A percentile compares a stretch with the other conserved stretches of the same genome.
Evolutionary conservation across 2,113 vertebrate species (phyloP).

Genomic region (Dasyurus viverrinus): DNA sequence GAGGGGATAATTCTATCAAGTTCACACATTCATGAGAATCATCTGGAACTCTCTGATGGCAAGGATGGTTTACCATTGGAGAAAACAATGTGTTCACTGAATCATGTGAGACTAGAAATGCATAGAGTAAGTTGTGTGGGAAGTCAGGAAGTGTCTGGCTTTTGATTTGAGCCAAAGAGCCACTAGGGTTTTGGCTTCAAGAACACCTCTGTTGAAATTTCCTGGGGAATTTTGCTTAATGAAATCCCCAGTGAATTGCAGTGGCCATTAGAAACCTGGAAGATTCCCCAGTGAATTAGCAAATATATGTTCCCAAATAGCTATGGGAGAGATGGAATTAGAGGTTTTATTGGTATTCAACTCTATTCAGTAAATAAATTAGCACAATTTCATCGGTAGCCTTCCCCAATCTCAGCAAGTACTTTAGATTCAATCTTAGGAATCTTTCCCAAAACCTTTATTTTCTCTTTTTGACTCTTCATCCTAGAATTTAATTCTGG

Average conservation of each 20-base stretch:
- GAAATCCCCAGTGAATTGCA: conserved; percentile 70
- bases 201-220: conserved; percentile 74
- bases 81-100: not conserved
- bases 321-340: conserved; percentile 22
- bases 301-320: conserved; percentile 57
- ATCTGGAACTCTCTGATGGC: not conserved
- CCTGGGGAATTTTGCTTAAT: conserved; percentile 74
- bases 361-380: not conserved
- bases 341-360: not conserved
- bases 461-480: not conserved
- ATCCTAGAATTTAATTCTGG: not conserved
- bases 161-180: conserved; percentile 64
- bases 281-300: conserved; percentile 13
- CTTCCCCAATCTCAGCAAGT: not conserved
- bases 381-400: not conserved
- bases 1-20: not conserved
- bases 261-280: conserved; percentile 47
- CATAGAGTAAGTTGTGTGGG: conserved; percentile 41
- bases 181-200: conserved; percentile 66
- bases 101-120: not conserved
- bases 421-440: not conserved
- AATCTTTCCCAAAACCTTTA: not conserved
- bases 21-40: not conserved
- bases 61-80: not conserved
- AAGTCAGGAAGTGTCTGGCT: conserved; percentile 43